Evolutionary conservation across 2,888 invertebrate species (phyloP), one percentile per base, ranked within the genome.

Genomic region (Galerucella calmariensis): DNA sequence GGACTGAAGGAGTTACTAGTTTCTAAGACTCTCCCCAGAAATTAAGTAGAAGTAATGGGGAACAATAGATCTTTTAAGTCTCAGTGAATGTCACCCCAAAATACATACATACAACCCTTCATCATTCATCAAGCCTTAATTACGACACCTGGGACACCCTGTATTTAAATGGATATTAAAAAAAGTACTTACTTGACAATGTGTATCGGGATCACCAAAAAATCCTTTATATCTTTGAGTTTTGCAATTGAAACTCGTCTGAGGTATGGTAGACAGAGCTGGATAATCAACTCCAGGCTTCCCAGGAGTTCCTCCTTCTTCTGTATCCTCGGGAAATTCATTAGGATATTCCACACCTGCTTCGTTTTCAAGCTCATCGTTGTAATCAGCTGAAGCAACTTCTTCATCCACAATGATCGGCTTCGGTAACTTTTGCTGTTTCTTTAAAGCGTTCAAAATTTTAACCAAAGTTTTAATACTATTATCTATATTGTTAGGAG

Each of bases 151-250:
- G 5, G 35, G 5, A 35, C 35, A 35, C 2, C 35, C 35, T 35
- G 35, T 35, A 46, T n/a, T n/a, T 46, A 12, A 10, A 12, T 46
- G 11, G 2, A 10, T 46, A 46, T 12, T 12, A 48, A 2, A 12
- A 48, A 1, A 14, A 12, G 11, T 35, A 65, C 63, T 73, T 63
- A 94, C 94, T 90, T 96, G 96, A 85, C 96, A 96, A 81, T 93
- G 91, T 8, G 96, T 95, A 81, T 94, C 94, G 12, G 95, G 94
- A 88, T 96, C 96, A 3, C 95, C 96, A 82, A 96, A 96, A 88
- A 96, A 96, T 75, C 96, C 96, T 83, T 96, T 96, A 87, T 96
- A 96, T 35, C 96, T 89, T 85, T 96, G 96, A 75, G 94, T 91
- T 82, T 94, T 94, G 87, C 96, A 96, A 83, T 92, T 92, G 85